phyloP scores from a whole-genome alignment of 35 echinoderm and acorn worm species.

The Anneissia japonica region DNA sequence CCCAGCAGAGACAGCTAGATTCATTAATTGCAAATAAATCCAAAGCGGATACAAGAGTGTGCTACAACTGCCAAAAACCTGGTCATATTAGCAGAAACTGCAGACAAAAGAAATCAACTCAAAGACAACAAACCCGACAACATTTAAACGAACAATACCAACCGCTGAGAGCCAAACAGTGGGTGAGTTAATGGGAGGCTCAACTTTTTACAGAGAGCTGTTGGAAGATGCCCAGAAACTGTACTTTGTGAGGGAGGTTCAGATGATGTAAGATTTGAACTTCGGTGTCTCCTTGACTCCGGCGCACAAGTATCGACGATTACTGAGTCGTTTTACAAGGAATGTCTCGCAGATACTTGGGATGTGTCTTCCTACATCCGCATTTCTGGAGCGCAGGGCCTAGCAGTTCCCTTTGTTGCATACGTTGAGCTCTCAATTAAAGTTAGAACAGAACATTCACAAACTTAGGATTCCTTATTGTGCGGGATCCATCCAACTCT shows the following conservation, averaged over 20 bases:
- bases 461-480: background rate
- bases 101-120: background rate
- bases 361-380: conserved; percentile 6
- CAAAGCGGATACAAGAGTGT: background rate
- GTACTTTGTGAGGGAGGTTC: background rate
- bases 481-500: background rate
- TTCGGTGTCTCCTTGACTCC: background rate
- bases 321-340: conserved; percentile 10
- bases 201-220: background rate
- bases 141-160: background rate
- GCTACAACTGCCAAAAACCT: background rate
- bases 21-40: background rate
- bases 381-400: background rate
- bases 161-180: background rate
- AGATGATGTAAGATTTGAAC: background rate
- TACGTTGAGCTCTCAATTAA: conserved; percentile 9
- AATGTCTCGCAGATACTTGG: background rate
- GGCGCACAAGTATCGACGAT: conserved; percentile 19
- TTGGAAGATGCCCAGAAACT: background rate
- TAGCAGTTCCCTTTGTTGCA: conserved; percentile 8
- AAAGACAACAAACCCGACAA: background rate
- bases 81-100: background rate
- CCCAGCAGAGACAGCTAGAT: background rate
- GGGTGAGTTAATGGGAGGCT: conserved; percentile 20
- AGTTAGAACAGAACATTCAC: background rate